Conservation (phyloP, 2,888 invertebrate genomes). For the Ptychoptera albimana region DNA sequence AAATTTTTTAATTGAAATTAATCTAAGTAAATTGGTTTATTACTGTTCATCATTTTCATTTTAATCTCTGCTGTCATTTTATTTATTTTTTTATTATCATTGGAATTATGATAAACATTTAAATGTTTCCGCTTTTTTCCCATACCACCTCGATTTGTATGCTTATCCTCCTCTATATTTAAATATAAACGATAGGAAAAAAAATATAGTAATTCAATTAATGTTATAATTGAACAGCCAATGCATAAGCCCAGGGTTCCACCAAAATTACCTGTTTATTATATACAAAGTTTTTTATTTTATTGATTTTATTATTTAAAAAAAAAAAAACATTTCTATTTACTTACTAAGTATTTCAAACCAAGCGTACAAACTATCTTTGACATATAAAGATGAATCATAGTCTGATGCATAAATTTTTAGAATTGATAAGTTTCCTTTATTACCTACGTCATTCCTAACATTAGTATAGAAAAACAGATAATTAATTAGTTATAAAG, state of each 20-base stretch:
- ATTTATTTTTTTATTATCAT: too few species aligned
- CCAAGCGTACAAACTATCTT: constrained; percentile 40
- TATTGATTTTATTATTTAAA: neutral
- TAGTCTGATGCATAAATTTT: constrained; percentile 12
- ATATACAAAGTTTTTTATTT: neutral
- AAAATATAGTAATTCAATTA: constrained; percentile 39
- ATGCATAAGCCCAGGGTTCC: constrained; percentile 39
- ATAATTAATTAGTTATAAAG: neutral
- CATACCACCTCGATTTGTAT: neutral
- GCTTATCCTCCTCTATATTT: neutral
- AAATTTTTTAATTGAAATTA: too few species aligned
- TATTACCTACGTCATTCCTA: constrained; percentile 1
- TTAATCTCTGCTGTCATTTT: too few species aligned
- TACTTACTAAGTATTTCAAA: constrained; percentile 40
- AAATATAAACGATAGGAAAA: constrained; percentile 11
- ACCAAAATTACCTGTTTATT: constrained; percentile 37
- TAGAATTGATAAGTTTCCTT: constrained; percentile 8
- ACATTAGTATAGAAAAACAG: neutral
- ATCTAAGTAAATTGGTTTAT: too few species aligned
- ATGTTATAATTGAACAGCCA: constrained; percentile 38
- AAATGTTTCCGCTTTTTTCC: too few species aligned
- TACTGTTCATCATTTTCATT: too few species aligned
- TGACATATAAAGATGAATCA: constrained; percentile 31
- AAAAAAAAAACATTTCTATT: too few species aligned
- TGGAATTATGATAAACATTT: too few species aligned